Evolutionary conservation across 2,797 vertebrate species (phyloP).

Genomic region (Phoeniculus purpureus): DNA sequence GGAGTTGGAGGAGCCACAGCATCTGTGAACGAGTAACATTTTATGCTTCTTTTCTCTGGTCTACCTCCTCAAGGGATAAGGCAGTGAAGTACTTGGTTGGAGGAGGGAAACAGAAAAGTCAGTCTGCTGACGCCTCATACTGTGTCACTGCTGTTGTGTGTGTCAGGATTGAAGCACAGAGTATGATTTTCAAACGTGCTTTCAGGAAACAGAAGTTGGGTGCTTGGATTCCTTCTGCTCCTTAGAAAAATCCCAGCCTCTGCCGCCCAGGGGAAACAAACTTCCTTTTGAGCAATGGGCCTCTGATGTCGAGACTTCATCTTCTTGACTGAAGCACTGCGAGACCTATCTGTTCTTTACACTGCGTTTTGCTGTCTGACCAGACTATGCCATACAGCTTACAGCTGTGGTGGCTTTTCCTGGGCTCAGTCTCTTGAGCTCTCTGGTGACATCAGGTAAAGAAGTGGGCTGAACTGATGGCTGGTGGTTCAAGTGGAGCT

Average conservation of each 20-base stretch:
- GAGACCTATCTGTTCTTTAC: background rate
- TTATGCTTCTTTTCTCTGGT: background rate
- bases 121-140: background rate
- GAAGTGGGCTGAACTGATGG: background rate
- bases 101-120: background rate
- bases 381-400: too few species aligned
- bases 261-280: background rate
- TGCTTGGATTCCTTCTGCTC: background rate
- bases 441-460: background rate
- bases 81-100: background rate
- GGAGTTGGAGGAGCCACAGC: conserved; percentile 30
- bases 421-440: background rate
- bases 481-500: background rate
- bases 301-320: background rate
- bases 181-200: background rate
- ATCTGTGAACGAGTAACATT: conserved; percentile 22
- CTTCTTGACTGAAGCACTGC: background rate
- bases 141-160: background rate
- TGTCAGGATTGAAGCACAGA: background rate
- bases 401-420: background rate
- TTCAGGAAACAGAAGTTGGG: background rate
- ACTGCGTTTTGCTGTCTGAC: background rate
- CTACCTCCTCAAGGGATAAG: background rate
- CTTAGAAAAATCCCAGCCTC: background rate
- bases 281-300: background rate